Base-by-base conservation (phyloP, 2,113 vertebrate genomes). In the Apteryx owenii region DNA sequence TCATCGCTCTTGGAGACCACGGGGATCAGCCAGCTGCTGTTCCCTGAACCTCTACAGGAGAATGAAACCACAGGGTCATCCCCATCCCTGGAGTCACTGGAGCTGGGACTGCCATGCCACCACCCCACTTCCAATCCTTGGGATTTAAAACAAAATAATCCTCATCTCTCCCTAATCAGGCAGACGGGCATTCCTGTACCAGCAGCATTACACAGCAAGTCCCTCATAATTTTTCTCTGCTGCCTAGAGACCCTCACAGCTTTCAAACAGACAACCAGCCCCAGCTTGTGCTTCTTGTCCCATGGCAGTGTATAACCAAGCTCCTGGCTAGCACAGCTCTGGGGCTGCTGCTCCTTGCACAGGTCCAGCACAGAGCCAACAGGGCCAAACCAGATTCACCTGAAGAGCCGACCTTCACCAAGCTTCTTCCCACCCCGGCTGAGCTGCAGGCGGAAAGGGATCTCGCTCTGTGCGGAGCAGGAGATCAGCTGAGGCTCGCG, bases 361-460 rank as follows among this genome's bases (percentile, higher is more conserved):
- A 0, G 29, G 19, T 54, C n/a, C 33, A 25, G 42, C 15, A 1
- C 22, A 36, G 51, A 20, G 31, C 61, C 40, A 56, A 7, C 62
- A 19, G 50, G 60, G 46, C 29, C 21, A 25, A 23, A 58, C 12
- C 17, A 62, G 22, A 97, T 98, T 98, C 93, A 99, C 99, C 98
- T 97, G 69, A 99, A 98, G 66, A 93, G 87, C 81, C 90, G 98
- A 83, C 99, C 99, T 44, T 98, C 98, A 84, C 98, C 98, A 4
- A 99, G 98, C 26, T 87, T 95, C 90, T 66, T 92, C 90, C 98
- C 98, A 1, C 96, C 97, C 2, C 98, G 97, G 82, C 97, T 97
- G 94, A 99, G 98, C 97, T 98, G 98, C 17, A 99, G 98, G 73
- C 50, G 98, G 93, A 98, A 99, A 69, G 99, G 99, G 69, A 99